A percentile compares a stretch with the other conserved stretches of the same genome.
Evolutionary conservation across 2,797 vertebrate species (phyloP).

Genomic region (Acanthurus tractus): DNA sequence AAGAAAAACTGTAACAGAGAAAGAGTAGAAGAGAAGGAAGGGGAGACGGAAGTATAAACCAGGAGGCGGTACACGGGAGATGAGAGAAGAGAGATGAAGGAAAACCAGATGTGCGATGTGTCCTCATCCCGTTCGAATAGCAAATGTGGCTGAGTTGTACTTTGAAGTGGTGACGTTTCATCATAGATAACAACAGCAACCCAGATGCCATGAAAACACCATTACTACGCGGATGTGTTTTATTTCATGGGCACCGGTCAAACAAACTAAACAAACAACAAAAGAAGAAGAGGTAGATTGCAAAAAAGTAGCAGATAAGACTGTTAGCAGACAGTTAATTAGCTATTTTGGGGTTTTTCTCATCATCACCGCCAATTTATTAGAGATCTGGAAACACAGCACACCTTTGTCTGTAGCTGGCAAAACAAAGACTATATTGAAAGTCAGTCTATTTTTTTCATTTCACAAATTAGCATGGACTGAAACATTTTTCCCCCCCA

Average conservation of each 20-base stretch:
- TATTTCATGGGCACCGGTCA: slow-evolving; percentile 50
- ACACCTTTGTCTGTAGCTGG: slow-evolving; percentile 6
- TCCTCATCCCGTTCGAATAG: slow-evolving; percentile 33
- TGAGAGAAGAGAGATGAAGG: slow-evolving; percentile 52
- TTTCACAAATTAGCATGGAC: slow-evolving; percentile 42
- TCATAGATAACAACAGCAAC: slow-evolving; percentile 45
- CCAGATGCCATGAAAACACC: slow-evolving; percentile 38
- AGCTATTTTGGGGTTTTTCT: slow-evolving; percentile 16
- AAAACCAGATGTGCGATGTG: slow-evolving; percentile 69
- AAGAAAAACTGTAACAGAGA: slow-evolving; percentile 43
- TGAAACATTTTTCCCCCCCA: slow-evolving; percentile 9
- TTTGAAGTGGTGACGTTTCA: slow-evolving; percentile 33
- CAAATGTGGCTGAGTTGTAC: slow-evolving; percentile 37
- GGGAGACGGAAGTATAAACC: slow-evolving; percentile 44
- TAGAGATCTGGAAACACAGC: slow-evolving; percentile 1
- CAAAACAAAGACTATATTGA: slow-evolving; percentile 10
- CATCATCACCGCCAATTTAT: slow-evolving; percentile 26
- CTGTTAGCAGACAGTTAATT: slow-evolving; percentile 3
- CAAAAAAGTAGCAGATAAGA: slow-evolving; percentile 20
- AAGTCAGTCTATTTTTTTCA: slow-evolving; percentile 23
- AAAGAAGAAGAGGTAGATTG: slow-evolving; percentile 10
- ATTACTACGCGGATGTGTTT: slow-evolving; percentile 37
- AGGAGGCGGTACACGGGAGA: slow-evolving; percentile 45
- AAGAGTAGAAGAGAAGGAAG: slow-evolving; percentile 45
- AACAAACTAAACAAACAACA: slow-evolving; percentile 40